phyloP scores from a whole-genome alignment of 2,888 invertebrate genomes.

The Imbricaverruca yamaguchii region DNA sequence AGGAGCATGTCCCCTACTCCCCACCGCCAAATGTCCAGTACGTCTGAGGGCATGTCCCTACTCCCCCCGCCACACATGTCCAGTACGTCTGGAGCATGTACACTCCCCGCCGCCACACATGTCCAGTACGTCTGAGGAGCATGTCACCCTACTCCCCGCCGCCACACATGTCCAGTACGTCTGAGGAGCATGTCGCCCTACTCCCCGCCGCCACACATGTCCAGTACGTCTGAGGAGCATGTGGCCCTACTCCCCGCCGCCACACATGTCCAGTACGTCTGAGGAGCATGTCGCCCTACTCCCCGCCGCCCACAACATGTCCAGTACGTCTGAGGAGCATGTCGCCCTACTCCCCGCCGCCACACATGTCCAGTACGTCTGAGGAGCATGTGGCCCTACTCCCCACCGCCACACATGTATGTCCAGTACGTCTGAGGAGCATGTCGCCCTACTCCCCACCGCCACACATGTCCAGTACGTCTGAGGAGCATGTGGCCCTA shows the following conservation, averaged over 20 bases:
- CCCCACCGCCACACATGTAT: conserved; percentile 88
- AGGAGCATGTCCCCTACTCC: conserved; percentile 78
- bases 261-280: conserved; percentile 73
- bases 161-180: conserved; percentile 77
- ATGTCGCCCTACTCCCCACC: conserved; percentile 85
- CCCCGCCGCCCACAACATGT: conserved; percentile 88
- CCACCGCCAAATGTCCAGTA: conserved; percentile 87
- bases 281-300: conserved; percentile 74
- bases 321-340: conserved; percentile 60
- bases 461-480: conserved; percentile 77
- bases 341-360: conserved; percentile 83
- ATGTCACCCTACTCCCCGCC: conserved; percentile 85
- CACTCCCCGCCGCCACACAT: conserved; percentile 86
- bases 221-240: conserved; percentile 60
- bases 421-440: conserved; percentile 57
- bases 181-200: conserved; percentile 71
- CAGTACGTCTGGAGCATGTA: conserved; percentile 62
- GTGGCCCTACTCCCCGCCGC: conserved; percentile 83
- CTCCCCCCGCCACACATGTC: conserved; percentile 89
- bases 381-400: conserved; percentile 74
- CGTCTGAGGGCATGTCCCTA: conserved; percentile 72
- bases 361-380: conserved; percentile 73
- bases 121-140: conserved; percentile 61
- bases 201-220: conserved; percentile 85
- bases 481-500: conserved; percentile 71